Evolutionary conservation across 1,140 invertebrate species (phyloP).

Genomic region (Drosophila teissieri): DNA sequence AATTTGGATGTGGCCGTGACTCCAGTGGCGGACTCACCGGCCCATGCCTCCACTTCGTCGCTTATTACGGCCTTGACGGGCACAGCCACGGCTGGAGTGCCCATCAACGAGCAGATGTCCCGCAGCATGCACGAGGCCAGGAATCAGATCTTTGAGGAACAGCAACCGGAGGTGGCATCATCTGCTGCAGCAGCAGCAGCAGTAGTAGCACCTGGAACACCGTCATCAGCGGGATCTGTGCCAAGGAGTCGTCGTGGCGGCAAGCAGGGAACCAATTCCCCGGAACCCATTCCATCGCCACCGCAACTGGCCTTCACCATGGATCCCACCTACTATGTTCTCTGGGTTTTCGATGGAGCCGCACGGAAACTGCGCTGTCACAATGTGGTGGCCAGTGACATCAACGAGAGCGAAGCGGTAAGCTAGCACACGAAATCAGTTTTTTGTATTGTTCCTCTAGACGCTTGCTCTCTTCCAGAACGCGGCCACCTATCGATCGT

Average conservation of each 20-base stretch:
- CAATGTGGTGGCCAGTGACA: conserved; percentile 91
- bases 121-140: conserved; percentile 82
- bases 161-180: conserved; percentile 28
- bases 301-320: conserved; percentile 85
- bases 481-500: conserved; percentile 68
- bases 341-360: conserved; percentile 92
- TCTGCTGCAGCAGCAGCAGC: conserved; percentile 1
- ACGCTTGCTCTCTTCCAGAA: conserved; percentile 47
- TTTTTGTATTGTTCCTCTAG: not conserved
- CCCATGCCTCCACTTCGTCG: conserved; percentile 18
- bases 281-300: conserved; percentile 50
- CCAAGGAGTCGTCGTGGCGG: conserved; percentile 25
- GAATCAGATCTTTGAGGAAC: conserved; percentile 82
- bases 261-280: conserved; percentile 10
- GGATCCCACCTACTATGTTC: conserved; percentile 94
- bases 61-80: conserved; percentile 17
- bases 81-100: conserved; percentile 53
- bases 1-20: conserved; percentile 65
- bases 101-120: conserved; percentile 82
- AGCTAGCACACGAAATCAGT: not conserved
- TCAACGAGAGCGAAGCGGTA: conserved; percentile 71
- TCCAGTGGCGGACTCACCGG: conserved; percentile 21
- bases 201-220: conserved; percentile 15
- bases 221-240: conserved; percentile 11
- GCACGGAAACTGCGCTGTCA: conserved; percentile 91